Evolutionary conservation across 2,888 invertebrate genomes (phyloP), one percentile per base, ranked within the genome.

Genomic region (Erebia epiphron): DNA sequence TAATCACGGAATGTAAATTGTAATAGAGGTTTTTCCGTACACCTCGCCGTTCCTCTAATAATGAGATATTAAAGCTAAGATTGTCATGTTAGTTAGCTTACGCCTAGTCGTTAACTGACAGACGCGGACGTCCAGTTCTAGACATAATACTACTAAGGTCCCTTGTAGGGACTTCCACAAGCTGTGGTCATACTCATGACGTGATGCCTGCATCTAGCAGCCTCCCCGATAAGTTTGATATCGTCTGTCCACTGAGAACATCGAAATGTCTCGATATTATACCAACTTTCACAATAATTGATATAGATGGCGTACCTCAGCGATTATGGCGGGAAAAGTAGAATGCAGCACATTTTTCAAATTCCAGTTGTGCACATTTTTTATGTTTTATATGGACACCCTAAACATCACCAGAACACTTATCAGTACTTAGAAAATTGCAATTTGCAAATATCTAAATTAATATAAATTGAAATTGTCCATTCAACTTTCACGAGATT

Each of bases 401-500:
- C 49, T 70, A 69, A 52, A 62, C 67, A 70, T 73, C 77, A 73
- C 75, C 69, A 78, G 76, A 77, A 78, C 78, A 78, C 77, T 80
- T 79, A 16, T 78, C 62, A 62, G 62, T 2, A 65, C 63, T 65
- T 65, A 57, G 57, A 60, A 67, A 70, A 64, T 57, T 57, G 54
- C 49, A 63, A 69, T 43, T 61, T 57, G 54, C 49, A 67, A 69
- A 50, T 61, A 64, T 73, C 73, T 35, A 35, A 35, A 35, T 35
- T 35, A 7, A 35, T 35, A 73, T 71, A 58, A 68, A 54, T 62
- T 68, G 54, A 67, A 66, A 74, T 64, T 69, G 69, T 75, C 79
- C 75, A 76, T 73, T 75, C 75, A 77, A 78, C 76, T 78, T 77
- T 79, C 80, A 82, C 79, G 74, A 79, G 77, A 77, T 73, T 76